Evolutionary conservation across 2,888 invertebrate genomes (phyloP).

Genomic region (Pyrrhosoma nymphula): DNA sequence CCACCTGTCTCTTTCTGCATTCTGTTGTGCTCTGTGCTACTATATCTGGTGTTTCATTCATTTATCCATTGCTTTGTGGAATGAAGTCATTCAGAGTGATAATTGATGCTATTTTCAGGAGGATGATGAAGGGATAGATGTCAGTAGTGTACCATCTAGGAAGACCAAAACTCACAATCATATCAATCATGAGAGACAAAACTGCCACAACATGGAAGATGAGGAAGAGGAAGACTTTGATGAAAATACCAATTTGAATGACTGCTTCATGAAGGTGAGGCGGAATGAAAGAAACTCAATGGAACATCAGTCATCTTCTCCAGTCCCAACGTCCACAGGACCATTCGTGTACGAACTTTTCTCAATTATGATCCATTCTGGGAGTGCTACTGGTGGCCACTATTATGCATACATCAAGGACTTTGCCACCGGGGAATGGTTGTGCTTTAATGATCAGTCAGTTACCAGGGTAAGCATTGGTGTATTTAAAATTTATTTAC

Average conservation of each 20-base stretch:
- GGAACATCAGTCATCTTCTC: neutral
- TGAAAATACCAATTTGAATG: slow-evolving; percentile 82
- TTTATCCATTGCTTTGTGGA: too few relatives aligned
- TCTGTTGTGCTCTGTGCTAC: too few relatives aligned
- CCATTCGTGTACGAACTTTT: slow-evolving; percentile 92
- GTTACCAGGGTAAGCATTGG: slow-evolving; percentile 83
- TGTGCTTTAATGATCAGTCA: slow-evolving; percentile 92
- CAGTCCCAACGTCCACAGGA: slow-evolving; percentile 76
- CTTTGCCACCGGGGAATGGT: slow-evolving; percentile 87
- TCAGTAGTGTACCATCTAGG: slow-evolving; percentile 71
- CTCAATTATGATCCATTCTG: slow-evolving; percentile 95
- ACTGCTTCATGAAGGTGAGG: slow-evolving; percentile 77
- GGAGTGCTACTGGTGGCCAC: slow-evolving; percentile 93
- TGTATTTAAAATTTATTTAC: neutral
- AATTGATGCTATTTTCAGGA: slow-evolving; percentile 76
- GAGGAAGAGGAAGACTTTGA: slow-evolving; percentile 71
- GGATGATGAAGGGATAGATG: slow-evolving; percentile 83
- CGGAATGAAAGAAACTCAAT: slow-evolving; percentile 70
- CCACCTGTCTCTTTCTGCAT: too few relatives aligned
- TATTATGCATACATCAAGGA: slow-evolving; percentile 95
- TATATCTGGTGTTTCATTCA: too few relatives aligned
- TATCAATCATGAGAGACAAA: slow-evolving; percentile 49
- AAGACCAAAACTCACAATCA: slow-evolving; percentile 59
- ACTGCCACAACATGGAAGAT: slow-evolving; percentile 52
- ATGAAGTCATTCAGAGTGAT: too few relatives aligned